Conservation (phyloP, 2,113 vertebrate genomes). For the Seriola dumerili region DNA sequence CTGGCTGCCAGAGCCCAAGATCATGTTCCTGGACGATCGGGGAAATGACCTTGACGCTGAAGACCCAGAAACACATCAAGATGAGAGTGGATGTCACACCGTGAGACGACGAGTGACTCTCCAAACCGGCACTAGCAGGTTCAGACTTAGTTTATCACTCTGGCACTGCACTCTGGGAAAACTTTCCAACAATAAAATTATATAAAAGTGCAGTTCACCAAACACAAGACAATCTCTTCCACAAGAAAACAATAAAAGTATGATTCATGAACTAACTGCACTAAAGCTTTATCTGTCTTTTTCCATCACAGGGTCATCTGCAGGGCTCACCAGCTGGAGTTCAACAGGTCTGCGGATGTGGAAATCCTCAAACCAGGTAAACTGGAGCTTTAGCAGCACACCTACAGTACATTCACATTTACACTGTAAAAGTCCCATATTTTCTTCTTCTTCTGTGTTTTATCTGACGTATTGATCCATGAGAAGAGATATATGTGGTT, state of each 20-base stretch:
- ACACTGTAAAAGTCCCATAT: background rate
- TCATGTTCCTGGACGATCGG: conserved; percentile 28
- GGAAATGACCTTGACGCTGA: background rate
- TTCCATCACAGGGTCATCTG: conserved; percentile 38
- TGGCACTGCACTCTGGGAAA: no score
- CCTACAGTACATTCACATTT: background rate
- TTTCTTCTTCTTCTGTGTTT: no score
- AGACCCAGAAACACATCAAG: accelerated
- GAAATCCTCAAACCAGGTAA: conserved; percentile 25
- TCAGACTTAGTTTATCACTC: background rate
- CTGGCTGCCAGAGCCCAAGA: conserved; percentile 10
- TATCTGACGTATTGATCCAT: no score
- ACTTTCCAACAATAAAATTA: background rate
- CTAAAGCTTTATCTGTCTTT: background rate
- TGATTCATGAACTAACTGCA: background rate
- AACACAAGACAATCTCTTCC: no score
- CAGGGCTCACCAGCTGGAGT: conserved; percentile 24
- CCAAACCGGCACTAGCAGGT: conserved; percentile 18
- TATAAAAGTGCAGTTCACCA: no score
- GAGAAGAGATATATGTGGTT: no score
- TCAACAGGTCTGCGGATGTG: conserved; percentile 16
- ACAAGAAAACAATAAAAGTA: no score
- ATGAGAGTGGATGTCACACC: background rate
- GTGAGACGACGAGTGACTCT: conserved; percentile 1
- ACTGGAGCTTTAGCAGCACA: background rate